Conservation (phyloP, 2,797 vertebrate species). For the Rhinella marina region DNA sequence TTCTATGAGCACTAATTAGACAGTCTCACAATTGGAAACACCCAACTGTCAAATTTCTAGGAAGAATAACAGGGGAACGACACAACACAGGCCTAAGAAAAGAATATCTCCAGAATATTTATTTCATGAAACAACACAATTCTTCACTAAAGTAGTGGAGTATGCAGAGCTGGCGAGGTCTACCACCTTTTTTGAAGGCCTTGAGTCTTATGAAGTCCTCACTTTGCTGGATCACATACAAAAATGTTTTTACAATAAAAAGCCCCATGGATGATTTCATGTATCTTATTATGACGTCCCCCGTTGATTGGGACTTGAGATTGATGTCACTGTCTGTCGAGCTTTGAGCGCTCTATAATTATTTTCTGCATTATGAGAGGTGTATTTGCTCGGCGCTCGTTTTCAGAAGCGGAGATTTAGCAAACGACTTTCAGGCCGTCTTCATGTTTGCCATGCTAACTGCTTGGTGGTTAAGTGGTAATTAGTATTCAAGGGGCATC, state of each 20-base stretch:
- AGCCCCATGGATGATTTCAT: neutral
- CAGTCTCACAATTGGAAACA: no score
- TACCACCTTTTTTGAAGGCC: no score
- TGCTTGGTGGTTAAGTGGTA: constrained; percentile 31
- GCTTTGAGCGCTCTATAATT: neutral
- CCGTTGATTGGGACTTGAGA: neutral
- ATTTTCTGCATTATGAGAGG: neutral
- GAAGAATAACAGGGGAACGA: no score
- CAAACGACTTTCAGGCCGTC: neutral
- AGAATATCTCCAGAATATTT: no score
- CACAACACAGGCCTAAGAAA: no score
- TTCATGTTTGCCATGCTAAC: constrained; percentile 7
- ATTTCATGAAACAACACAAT: no score
- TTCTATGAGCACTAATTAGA: no score
- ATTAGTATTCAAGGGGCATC: constrained; percentile 42
- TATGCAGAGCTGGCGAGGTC: no score
- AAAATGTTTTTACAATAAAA: neutral
- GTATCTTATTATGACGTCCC: neutral
- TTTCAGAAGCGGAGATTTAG: neutral
- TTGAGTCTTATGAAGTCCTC: neutral
- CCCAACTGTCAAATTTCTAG: no score
- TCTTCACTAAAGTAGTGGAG: neutral
- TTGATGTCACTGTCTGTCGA: neutral
- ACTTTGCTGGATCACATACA: neutral
- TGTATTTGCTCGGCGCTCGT: no score